phyloP scores from a whole-genome alignment of 2,797 vertebrate genomes.

The Tokudaia tokunoshimensis region DNA sequence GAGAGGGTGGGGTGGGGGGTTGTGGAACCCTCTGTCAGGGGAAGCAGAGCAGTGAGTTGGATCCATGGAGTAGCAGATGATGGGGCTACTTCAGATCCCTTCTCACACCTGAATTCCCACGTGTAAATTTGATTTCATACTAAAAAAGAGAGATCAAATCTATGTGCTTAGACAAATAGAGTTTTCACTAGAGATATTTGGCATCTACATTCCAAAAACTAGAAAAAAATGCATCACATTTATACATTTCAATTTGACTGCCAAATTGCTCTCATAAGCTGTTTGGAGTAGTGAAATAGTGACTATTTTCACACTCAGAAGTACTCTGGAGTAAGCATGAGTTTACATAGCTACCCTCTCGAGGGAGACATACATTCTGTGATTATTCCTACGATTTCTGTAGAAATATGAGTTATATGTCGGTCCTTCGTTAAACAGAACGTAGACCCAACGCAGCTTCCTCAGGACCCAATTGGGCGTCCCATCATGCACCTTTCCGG shows the following conservation, averaged over 20 bases:
- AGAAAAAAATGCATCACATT: not conserved
- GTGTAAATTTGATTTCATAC: not conserved
- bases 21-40: not conserved
- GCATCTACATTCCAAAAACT: not conserved
- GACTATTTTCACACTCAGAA: not conserved
- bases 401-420: not conserved
- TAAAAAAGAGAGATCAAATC: constrained; percentile 7
- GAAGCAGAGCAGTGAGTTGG: not conserved
- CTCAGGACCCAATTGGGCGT: constrained; percentile 88
- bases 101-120: not conserved
- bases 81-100: not conserved
- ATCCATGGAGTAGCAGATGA: not conserved
- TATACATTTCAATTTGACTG: not conserved
- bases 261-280: not conserved
- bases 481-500: constrained; percentile 90
- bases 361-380: not conserved
- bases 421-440: constrained; percentile 60
- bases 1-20: not conserved
- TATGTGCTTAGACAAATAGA: constrained; percentile 10
- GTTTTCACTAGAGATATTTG: not conserved
- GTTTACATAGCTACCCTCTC: not conserved
- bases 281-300: not conserved
- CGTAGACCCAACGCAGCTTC: constrained; percentile 80
- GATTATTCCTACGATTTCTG: not conserved
- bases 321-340: not conserved